Base-by-base conservation (phyloP, 1,140 invertebrate species). In the Drosophila kepulauana region DNA sequence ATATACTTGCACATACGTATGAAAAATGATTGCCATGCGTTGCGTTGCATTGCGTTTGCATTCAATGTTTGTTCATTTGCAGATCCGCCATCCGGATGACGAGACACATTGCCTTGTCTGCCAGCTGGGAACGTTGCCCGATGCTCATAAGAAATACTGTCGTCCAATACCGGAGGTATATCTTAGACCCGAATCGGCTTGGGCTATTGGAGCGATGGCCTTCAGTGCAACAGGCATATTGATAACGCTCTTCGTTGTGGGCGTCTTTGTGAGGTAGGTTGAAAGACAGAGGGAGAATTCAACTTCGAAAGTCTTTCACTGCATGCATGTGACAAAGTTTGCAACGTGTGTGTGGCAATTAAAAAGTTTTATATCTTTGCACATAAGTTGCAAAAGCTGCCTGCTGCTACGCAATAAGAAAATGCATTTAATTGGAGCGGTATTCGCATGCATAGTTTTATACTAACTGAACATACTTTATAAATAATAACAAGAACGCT, bases 141-240 rank as follows among this genome's bases (percentile, higher is more conserved):
- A 97, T 91, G 92, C 93, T 0, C 94, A 95, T 11, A 96, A 97
- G 82, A 95, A 95, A 2, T 92, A 93, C 46, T 99, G 98, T 91
- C 94, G 94, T 0, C 93, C 95, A 33, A 97, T 99, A 45, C 96
- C 97, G 0, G 97, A 98, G 92, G 95, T 96, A 28, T 98, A 97
- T 91, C 94, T 99, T 51, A 94, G 95, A 28, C 95, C 96, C 2
- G 96, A 96, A 79, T 96, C 96, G 84, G 95, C 96, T 28, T 98
- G 97, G 95, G 98, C 97, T 0, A 97, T 99, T 58, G 97, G 97
- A 0, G 98, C 98, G 1, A 98, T 97, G 96, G 94, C 95, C 10
- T 95, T 97, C 82, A 96, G 96, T 46, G 94, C 96, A 4, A 94
- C 95, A 6, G 97, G 97, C 25, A 97, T 98, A 66, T 91, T 97